Conservation (phyloP, 2,113 vertebrate genomes). For the Capreolus pygargus region DNA sequence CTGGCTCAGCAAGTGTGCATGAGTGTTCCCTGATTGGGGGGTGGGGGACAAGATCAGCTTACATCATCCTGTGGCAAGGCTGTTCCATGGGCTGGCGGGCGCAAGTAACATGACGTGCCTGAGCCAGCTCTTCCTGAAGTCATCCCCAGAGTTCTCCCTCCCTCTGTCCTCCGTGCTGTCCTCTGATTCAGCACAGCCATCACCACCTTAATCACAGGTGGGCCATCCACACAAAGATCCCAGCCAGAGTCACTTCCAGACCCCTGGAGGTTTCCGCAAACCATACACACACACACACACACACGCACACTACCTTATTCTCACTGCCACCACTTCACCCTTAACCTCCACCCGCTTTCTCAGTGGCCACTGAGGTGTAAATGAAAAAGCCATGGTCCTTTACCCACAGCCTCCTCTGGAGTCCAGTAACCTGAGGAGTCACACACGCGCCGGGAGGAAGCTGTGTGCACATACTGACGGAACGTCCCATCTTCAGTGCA, state of each 20-base stretch:
- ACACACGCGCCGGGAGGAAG: slow-evolving; percentile 91
- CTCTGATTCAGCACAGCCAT: not conserved
- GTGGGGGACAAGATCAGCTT: not conserved
- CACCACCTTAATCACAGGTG: rapidly evolving
- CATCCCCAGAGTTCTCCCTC: not conserved
- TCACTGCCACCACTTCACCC: not conserved
- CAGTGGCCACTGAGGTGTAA: not conserved
- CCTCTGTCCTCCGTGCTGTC: not conserved
- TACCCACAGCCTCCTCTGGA: slow-evolving; percentile 96
- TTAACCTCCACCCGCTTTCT: not conserved
- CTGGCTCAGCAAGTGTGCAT: not conserved
- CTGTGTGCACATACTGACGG: slow-evolving; percentile 89
- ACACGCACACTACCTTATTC: not conserved
- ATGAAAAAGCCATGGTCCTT: slow-evolving; percentile 43
- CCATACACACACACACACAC: not conserved
- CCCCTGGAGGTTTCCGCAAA: not conserved
- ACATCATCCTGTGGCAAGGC: not conserved
- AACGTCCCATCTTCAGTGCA: slow-evolving; percentile 90
- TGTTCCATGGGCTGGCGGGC: not conserved
- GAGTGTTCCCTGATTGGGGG: not conserved
- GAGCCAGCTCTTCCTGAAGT: not conserved
- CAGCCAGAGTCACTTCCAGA: not conserved
- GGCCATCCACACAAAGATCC: not conserved
- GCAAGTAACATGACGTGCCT: not conserved
- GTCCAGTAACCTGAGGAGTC: slow-evolving; percentile 98